Conservation (phyloP, 2,888 invertebrate genomes). For the Venustoraphidia nigricollis region DNA sequence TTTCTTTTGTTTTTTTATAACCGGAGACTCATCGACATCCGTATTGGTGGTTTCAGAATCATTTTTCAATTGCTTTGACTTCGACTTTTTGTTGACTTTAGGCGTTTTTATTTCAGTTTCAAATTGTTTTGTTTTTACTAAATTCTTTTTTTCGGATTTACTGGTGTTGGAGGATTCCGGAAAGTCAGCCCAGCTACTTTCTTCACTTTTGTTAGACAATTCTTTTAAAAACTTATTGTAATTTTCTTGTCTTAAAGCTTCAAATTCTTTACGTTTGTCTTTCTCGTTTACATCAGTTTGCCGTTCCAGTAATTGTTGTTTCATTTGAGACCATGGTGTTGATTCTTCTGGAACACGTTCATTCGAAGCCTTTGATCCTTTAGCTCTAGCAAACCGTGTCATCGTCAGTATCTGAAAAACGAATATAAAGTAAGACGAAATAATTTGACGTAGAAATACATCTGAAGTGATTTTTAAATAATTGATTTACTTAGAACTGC, state of each 20-base stretch:
- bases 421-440: background rate
- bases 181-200: conserved; percentile 40
- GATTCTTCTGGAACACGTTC: conserved; percentile 49
- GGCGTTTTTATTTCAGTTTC: background rate
- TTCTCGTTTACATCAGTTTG: conserved; percentile 33
- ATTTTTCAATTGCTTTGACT: too few species aligned
- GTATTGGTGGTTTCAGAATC: too few species aligned
- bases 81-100: background rate
- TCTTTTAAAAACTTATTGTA: conserved; percentile 36
- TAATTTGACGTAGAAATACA: too few species aligned
- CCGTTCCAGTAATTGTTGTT: conserved; percentile 38
- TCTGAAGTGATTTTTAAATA: too few species aligned
- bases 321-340: conserved; percentile 60
- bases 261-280: conserved; percentile 28
- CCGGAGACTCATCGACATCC: too few species aligned
- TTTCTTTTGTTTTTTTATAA: conserved; percentile 5
- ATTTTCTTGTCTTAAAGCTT: conserved; percentile 24
- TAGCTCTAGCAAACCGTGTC: conserved; percentile 61
- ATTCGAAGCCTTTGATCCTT: conserved; percentile 60
- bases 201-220: conserved; percentile 29
- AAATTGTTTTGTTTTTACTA: background rate
- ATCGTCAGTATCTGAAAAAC: conserved; percentile 25
- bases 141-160: too few species aligned
- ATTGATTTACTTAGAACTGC: too few species aligned
- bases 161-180: conserved; percentile 16